Evolutionary conservation across 2,113 vertebrate genomes (phyloP), one percentile per base, ranked within the genome.

Genomic region (Hippocampus zosterae): DNA sequence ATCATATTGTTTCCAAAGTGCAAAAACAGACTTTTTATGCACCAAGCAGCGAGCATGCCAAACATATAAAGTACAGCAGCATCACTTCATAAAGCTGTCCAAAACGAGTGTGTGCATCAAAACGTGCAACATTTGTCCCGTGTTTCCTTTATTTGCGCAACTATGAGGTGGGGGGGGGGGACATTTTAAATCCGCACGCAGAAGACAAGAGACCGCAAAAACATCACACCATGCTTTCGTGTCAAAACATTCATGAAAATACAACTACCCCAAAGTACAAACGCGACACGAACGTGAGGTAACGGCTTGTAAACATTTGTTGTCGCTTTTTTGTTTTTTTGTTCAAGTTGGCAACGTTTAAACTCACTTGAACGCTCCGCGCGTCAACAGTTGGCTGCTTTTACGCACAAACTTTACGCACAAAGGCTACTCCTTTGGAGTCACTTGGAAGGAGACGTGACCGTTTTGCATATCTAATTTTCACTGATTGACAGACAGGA

Each of bases 221-320:
- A 71, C 73, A 64, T 68, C 62, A 84, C 74, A 76, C 81, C 87
- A 85, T 87, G 87, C 85, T 66, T 81, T 76, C 5, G 44, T 68
- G 65, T 73, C 18, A 75, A 81, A 74, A 83, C 71, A 77, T 78
- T 67, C 77, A 84, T 71, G 55, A 67, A 46, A 65, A 18, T 27
- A 81, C 69, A 67, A 75, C 69, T 70, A 80, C 81, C 81, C 75
- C 11, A 82, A 82, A 76, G 59, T 77, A 83, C 73, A 67, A 79
- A 71, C 25, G 42, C 60, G 27, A 23, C 55, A 6, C 55, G 27
- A 9, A 78, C 50, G 83, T 84, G 86, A 92, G 89, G 87, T 90
- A 88, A 92, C 84, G 81, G 73, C 75, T 76, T 91, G 91, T 92
- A 91, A 92, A 91, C 91, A 91, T 90, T 66, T 81, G 33, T 70